Conservation (phyloP, 2,113 vertebrate genomes). For the Enhydra lutris region DNA sequence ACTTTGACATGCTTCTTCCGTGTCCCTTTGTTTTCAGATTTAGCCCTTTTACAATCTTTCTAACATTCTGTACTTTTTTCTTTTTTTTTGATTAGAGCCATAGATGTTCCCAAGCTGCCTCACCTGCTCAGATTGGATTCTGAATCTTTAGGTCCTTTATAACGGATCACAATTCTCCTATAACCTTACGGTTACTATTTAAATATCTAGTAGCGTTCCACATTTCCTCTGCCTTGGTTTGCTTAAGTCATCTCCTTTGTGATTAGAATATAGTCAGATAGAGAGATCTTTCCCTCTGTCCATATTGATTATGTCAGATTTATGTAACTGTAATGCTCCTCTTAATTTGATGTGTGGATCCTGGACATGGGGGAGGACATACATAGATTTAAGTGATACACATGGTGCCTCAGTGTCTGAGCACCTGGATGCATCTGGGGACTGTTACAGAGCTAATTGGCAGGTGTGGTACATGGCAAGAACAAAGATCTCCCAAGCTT, state of each 20-base stretch:
- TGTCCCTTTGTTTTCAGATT: not conserved
- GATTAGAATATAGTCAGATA: slow-evolving; percentile 23
- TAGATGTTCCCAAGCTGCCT: not conserved
- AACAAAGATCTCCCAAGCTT: slow-evolving; percentile 5
- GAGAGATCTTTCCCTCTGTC: slow-evolving; percentile 38
- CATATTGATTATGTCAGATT: slow-evolving; percentile 58
- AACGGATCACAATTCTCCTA: not conserved
- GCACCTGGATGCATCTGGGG: slow-evolving; percentile 58
- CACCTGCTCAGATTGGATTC: not conserved
- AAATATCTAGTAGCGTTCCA: not conserved
- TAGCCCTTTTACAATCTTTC: not conserved
- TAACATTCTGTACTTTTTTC: not conserved
- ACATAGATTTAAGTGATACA: slow-evolving; percentile 20
- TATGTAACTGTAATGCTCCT: slow-evolving; percentile 35
- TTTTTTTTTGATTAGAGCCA: not conserved
- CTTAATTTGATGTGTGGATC: slow-evolving; percentile 57
- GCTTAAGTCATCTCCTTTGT: slow-evolving; percentile 8
- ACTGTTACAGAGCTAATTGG: slow-evolving; percentile 60
- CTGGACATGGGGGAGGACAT: not conserved
- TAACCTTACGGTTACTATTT: not conserved
- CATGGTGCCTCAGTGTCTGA: slow-evolving; percentile 60
- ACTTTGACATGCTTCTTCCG: not conserved
- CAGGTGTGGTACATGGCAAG: slow-evolving; percentile 34
- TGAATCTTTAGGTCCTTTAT: not conserved
- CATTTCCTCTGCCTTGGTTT: slow-evolving; percentile 17